Percentiles rank a stretch among this genome's conserved stretches.
These are phyloP conservation scores for Cylloceria caligata DNA, from an alignment of 2,888 invertebrate genomes.

Conservation along the genomic window DNA sequence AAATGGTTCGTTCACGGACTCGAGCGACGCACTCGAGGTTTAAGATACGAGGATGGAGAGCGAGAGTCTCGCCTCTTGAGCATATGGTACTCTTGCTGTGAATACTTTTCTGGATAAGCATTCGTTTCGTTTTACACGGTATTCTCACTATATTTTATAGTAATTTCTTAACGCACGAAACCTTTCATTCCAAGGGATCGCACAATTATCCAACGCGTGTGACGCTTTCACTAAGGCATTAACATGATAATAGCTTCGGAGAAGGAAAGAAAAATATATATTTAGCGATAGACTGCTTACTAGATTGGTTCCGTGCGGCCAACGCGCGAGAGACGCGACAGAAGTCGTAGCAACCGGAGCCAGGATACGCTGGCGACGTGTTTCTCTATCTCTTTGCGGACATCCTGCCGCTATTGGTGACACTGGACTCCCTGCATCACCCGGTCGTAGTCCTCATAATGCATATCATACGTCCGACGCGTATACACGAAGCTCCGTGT, in stretches of 20 bases:
- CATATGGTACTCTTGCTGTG: neutral
- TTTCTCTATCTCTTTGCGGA: conserved; percentile 75
- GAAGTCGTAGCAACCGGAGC: conserved; percentile 20
- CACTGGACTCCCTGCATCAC: conserved; percentile 62
- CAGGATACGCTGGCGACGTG: conserved; percentile 73
- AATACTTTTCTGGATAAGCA: neutral
- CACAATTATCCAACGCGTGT: conserved; percentile 58
- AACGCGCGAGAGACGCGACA: conserved; percentile 36
- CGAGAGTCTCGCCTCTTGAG: neutral
- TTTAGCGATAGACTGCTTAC: conserved; percentile 52
- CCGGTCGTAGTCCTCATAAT: conserved; percentile 40
- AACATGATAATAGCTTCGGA: conserved; percentile 49
- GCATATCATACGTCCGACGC: conserved; percentile 49
- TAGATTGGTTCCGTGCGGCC: conserved; percentile 53
- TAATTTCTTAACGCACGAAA: conserved; percentile 17
- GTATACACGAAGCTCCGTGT: conserved; percentile 66
- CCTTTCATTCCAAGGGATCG: conserved; percentile 14
- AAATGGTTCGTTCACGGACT: conserved; percentile 1
- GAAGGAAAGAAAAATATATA: conserved; percentile 47
- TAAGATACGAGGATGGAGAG: conserved; percentile 19
- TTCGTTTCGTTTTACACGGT: neutral
- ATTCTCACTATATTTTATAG: conserved; percentile 22
- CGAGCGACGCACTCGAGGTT: neutral
- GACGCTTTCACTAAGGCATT: conserved; percentile 52
- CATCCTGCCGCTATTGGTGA: conserved; percentile 72